Evolutionary conservation across 2,888 invertebrate species (phyloP).

Genomic region (Bombyx huttoni): DNA sequence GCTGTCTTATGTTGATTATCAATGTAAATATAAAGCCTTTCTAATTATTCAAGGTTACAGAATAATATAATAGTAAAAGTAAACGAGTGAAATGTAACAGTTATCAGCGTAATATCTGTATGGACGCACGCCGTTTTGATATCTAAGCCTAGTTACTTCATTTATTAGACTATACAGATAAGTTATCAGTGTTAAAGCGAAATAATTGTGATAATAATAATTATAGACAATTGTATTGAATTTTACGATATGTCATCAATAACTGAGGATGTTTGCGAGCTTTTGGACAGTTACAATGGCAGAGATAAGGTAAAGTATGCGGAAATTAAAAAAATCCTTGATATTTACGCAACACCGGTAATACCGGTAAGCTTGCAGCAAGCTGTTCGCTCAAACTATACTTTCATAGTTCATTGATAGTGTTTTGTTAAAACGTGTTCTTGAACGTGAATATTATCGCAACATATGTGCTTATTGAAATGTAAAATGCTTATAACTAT

Average conservation of each 20-base stretch:
- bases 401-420: background rate
- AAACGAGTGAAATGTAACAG: constrained; percentile 38
- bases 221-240: constrained; percentile 5
- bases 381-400: background rate
- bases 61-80: constrained; percentile 6
- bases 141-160: constrained; percentile 3
- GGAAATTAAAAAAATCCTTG: constrained; percentile 21
- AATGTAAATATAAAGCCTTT: constrained; percentile 18
- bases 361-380: constrained; percentile 13
- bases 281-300: constrained; percentile 86
- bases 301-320: constrained; percentile 81
- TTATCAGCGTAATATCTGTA: constrained; percentile 31
- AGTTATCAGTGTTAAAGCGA: constrained; percentile 17
- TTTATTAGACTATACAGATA: constrained; percentile 11
- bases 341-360: constrained; percentile 14
- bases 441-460: too few relatives aligned
- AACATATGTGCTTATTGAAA: too few relatives aligned
- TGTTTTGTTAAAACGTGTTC: background rate
- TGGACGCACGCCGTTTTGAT: constrained; percentile 21
- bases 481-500: too few relatives aligned
- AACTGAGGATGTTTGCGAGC: constrained; percentile 75
- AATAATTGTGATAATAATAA: constrained; percentile 1
- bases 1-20: too few relatives aligned
- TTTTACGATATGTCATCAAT: constrained; percentile 40
- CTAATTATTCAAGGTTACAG: constrained; percentile 31